Percentiles rank a stretch among this genome's conserved stretches.
phyloP scores from a whole-genome alignment of 2,888 invertebrate species.

The Nezara viridula region DNA sequence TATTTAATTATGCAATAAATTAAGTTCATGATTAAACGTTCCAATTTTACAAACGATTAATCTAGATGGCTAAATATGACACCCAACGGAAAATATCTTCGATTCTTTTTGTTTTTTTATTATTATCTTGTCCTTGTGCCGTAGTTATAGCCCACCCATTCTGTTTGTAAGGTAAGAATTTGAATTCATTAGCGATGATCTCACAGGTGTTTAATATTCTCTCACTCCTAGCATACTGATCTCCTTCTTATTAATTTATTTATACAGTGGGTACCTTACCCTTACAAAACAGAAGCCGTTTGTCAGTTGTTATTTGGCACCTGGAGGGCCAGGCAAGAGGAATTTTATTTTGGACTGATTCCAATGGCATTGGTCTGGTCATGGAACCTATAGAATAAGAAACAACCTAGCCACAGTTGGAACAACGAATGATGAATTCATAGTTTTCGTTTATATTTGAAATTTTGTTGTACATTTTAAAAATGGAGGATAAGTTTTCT shows the following conservation, averaged over 20 bases:
- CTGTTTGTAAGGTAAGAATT: background rate
- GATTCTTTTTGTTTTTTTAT: background rate
- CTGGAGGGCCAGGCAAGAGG: background rate
- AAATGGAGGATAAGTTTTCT: background rate
- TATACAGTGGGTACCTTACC: background rate
- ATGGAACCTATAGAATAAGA: background rate
- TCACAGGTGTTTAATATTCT: background rate
- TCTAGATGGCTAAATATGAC: background rate
- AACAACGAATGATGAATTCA: background rate
- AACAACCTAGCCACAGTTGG: background rate
- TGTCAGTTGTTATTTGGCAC: background rate
- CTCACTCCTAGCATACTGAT: background rate
- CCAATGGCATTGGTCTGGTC: background rate
- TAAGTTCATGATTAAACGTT: no score
- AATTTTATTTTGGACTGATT: background rate
- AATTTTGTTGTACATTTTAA: background rate
- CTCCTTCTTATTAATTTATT: background rate
- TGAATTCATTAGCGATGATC: background rate
- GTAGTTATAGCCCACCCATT: background rate
- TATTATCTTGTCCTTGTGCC: background rate
- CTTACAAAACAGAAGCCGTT: background rate
- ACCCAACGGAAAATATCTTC: background rate
- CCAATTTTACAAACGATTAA: no score
- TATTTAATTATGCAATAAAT: no score
- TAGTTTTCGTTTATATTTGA: no score